These are phyloP conservation scores for Theristicus caerulescens DNA, from an alignment of 2,113 vertebrate species.

Conservation along the genomic window DNA sequence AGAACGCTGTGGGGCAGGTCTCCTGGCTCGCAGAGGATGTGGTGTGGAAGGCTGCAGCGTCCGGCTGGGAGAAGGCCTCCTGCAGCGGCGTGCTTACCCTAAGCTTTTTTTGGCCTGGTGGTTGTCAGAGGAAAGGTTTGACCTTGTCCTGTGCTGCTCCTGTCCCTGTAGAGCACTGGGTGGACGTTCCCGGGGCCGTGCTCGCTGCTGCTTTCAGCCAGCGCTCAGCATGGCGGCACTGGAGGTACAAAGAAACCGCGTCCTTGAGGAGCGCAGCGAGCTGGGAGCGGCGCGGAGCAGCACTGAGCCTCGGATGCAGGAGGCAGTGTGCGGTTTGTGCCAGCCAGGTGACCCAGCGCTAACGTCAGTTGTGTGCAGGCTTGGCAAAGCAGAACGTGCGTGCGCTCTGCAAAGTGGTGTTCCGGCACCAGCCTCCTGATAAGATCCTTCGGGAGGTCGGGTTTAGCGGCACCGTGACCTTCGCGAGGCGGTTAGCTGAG, in stretches of 20 bases:
- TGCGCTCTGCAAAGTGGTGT: background rate
- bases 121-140: background rate
- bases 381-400: background rate
- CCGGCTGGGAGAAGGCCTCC: background rate
- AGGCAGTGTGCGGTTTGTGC: background rate
- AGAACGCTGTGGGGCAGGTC: no score
- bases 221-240: background rate
- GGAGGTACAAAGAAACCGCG: background rate
- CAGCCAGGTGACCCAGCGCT: background rate
- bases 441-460: background rate
- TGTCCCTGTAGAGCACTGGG: background rate
- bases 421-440: background rate
- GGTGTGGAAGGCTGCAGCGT: background rate
- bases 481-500: fast-evolving
- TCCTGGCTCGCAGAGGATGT: background rate
- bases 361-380: fast-evolving
- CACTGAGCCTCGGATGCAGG: background rate
- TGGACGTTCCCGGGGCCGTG: fast-evolving
- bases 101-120: background rate
- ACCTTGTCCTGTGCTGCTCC: background rate
- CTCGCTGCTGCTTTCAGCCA: background rate
- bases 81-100: background rate
- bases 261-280: background rate
- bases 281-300: fast-evolving
- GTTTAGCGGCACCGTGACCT: background rate